phyloP scores from a whole-genome alignment of 2,888 invertebrate genomes.

The Thyatira batis region DNA sequence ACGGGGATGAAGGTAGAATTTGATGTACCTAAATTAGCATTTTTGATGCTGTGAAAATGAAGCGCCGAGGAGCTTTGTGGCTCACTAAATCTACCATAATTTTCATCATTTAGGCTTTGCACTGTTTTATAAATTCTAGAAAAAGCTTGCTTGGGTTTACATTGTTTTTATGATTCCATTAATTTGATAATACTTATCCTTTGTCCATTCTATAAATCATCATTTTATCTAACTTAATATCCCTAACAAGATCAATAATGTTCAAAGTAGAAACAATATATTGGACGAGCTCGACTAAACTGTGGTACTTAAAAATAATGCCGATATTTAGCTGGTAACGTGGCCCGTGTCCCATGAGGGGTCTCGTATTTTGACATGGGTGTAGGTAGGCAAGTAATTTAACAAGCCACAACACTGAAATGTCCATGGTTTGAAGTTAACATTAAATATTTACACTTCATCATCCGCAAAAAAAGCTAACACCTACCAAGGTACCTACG shows the following conservation, averaged over 20 bases:
- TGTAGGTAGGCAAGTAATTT: slow-evolving; percentile 39
- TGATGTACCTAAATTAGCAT: slow-evolving; percentile 67
- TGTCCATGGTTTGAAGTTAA: slow-evolving; percentile 11
- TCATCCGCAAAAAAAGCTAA: too few species aligned
- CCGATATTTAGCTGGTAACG: slow-evolving; percentile 55
- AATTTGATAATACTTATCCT: background rate
- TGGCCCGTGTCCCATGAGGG: slow-evolving; percentile 42
- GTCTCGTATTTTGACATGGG: slow-evolving; percentile 33
- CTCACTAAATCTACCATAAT: slow-evolving; percentile 34
- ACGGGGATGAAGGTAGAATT: slow-evolving; percentile 54
- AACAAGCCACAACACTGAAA: slow-evolving; percentile 28
- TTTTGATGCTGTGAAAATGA: slow-evolving; percentile 66
- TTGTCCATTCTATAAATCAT: background rate
- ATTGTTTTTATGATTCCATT: slow-evolving; percentile 4
- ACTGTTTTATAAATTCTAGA: slow-evolving; percentile 6
- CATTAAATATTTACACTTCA: slow-evolving; percentile 19
- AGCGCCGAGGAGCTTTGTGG: slow-evolving; percentile 33
- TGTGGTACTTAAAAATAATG: slow-evolving; percentile 60
- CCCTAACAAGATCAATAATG: slow-evolving; percentile 26
- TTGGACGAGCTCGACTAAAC: slow-evolving; percentile 43
- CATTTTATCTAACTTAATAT: slow-evolving; percentile 24
- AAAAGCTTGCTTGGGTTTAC: background rate
- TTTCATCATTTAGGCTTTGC: slow-evolving; percentile 20
- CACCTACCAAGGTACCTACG: too few species aligned
- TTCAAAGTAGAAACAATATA: slow-evolving; percentile 24